A percentile compares a stretch with the other conserved stretches of the same genome.
Conservation (phyloP, 2,888 invertebrate species). For the Lagria hirta region DNA sequence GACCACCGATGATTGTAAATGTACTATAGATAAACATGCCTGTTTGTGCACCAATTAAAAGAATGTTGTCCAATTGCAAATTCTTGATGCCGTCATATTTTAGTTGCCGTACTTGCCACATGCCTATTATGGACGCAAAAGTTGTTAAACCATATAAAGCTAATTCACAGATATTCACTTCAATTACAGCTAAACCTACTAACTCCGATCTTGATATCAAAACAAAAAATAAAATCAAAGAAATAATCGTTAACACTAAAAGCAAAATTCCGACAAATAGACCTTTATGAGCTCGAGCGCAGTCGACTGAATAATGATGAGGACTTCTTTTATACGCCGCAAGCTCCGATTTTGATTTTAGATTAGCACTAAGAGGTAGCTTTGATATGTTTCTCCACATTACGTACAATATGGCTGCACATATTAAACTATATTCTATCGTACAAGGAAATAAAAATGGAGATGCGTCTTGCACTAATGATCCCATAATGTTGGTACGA, state of each 20-base stretch:
- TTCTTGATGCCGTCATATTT: constrained; percentile 62
- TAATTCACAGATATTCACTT: constrained; percentile 77
- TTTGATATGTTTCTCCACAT: constrained; percentile 92
- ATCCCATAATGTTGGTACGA: constrained; percentile 86
- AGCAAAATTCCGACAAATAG: constrained; percentile 80
- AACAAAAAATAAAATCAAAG: constrained; percentile 88
- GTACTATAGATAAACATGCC: constrained; percentile 87
- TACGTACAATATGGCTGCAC: constrained; percentile 93
- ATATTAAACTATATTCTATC: constrained; percentile 95
- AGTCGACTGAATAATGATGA: constrained; percentile 91
- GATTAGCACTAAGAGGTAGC: constrained; percentile 52
- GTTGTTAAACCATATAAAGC: constrained; percentile 69
- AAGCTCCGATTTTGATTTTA: constrained; percentile 54
- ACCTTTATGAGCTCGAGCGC: constrained; percentile 90
- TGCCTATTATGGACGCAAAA: constrained; percentile 55
- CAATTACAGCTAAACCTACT: constrained; percentile 67
- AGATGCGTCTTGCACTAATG: constrained; percentile 56
- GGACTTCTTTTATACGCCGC: constrained; percentile 74
- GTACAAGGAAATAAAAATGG: constrained; percentile 89
- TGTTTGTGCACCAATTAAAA: constrained; percentile 79
- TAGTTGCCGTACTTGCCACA: constrained; percentile 69
- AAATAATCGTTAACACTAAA: constrained; percentile 77
- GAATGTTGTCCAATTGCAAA: constrained; percentile 68
- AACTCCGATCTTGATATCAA: constrained; percentile 64
- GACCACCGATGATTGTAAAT: constrained; percentile 82